Evolutionary conservation across 2,888 invertebrate genomes (phyloP).

Genomic region (Vesta saturnalis): DNA sequence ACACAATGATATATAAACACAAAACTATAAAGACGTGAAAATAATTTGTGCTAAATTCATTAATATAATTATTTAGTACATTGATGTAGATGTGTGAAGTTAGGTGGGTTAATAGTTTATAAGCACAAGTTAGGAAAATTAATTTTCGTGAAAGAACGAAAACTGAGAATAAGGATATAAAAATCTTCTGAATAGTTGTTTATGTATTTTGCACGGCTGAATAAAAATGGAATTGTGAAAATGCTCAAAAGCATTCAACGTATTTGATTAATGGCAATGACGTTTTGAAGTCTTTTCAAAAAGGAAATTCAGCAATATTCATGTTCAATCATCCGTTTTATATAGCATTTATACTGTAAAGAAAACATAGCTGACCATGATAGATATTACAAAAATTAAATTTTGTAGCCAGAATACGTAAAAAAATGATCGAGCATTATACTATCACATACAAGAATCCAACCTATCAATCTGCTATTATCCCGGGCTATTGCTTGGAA

Average conservation of each 20-base stretch:
- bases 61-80: too few relatives aligned
- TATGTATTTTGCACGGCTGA: too few relatives aligned
- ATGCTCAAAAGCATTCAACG: not conserved
- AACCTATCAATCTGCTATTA: conserved; percentile 59
- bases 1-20: too few relatives aligned
- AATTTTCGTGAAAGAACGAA: too few relatives aligned
- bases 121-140: too few relatives aligned
- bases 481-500: conserved; percentile 61
- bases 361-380: conserved; percentile 22
- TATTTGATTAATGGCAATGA: not conserved
- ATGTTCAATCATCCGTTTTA: conserved; percentile 25
- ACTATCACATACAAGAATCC: conserved; percentile 21
- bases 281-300: conserved; percentile 11
- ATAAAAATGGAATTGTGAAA: not conserved
- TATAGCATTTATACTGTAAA: conserved; percentile 17
- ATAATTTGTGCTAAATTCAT: too few relatives aligned
- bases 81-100: too few relatives aligned
- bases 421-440: conserved; percentile 25
- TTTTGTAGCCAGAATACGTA: conserved; percentile 24
- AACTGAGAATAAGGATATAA: too few relatives aligned
- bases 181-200: too few relatives aligned
- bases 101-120: too few relatives aligned
- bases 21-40: too few relatives aligned
- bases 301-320: conserved; percentile 33
- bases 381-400: conserved; percentile 15